Conservation (phyloP, 2,797 vertebrate genomes). For the Uromys caudimaculatus region DNA sequence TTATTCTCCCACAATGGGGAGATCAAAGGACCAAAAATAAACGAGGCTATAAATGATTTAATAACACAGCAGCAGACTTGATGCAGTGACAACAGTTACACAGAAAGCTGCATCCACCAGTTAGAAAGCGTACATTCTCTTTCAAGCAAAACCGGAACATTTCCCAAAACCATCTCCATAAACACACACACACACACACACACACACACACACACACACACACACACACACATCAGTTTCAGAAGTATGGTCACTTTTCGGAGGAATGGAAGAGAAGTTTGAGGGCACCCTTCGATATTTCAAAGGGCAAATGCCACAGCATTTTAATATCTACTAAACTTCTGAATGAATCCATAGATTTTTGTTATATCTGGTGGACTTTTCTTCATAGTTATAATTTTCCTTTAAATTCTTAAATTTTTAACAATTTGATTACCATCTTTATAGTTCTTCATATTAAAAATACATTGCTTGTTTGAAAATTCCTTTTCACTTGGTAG, state of each 20-base stretch:
- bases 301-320: not conserved
- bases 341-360: not conserved
- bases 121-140: slow-evolving; percentile 24
- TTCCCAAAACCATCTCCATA: slow-evolving; percentile 37
- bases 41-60: slow-evolving; percentile 55
- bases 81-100: slow-evolving; percentile 27
- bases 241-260: slow-evolving; percentile 19
- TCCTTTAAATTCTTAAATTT: not conserved
- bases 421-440: not conserved
- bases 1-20: not conserved
- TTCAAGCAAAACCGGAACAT: slow-evolving; percentile 44
- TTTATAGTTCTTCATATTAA: not conserved
- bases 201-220: not conserved
- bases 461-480: not conserved
- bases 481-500: slow-evolving; percentile 43
- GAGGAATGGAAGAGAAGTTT: not conserved
- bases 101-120: slow-evolving; percentile 9
- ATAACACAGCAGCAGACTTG: slow-evolving; percentile 51
- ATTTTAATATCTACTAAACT: slow-evolving; percentile 48
- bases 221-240: slow-evolving; percentile 11
- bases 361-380: slow-evolving; percentile 9
- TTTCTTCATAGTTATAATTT: slow-evolving; percentile 40
- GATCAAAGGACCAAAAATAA: slow-evolving; percentile 56
- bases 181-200: not conserved
- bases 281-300: not conserved